Conservation (phyloP, 2,888 invertebrate species). For the Phaonia tiefii region DNA sequence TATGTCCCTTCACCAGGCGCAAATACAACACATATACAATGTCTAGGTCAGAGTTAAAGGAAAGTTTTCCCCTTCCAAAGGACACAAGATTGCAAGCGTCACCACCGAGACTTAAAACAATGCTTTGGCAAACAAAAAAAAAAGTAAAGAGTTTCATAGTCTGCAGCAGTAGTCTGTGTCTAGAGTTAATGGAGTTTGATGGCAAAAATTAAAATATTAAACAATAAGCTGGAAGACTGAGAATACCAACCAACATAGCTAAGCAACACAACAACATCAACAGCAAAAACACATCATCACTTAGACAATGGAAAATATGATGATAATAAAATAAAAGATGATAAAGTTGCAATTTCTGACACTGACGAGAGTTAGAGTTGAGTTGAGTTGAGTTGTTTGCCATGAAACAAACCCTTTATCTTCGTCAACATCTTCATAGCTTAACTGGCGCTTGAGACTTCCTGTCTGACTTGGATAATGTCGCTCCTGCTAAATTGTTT, state of each 20-base stretch:
- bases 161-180: slow-evolving; percentile 16
- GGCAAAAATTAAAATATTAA: slow-evolving; percentile 42
- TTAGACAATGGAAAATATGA: slow-evolving; percentile 31
- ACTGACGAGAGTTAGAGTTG: background rate
- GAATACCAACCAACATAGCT: background rate
- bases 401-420: slow-evolving; percentile 20
- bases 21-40: slow-evolving; percentile 32
- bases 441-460: background rate
- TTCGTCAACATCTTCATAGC: background rate
- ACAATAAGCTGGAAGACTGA: slow-evolving; percentile 46
- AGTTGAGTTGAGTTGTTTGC: slow-evolving; percentile 30
- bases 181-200: slow-evolving; percentile 62
- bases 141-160: background rate
- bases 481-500: slow-evolving; percentile 16
- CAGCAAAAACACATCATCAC: background rate
- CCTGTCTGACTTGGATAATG: background rate
- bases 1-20: background rate
- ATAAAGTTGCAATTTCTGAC: slow-evolving; percentile 55
- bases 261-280: background rate
- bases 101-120: slow-evolving; percentile 45
- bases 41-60: slow-evolving; percentile 60
- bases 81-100: background rate
- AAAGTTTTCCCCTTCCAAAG: background rate
- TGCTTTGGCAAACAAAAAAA: background rate
- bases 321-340: slow-evolving; percentile 43